Evolutionary conservation across 2,113 vertebrate species (phyloP).

Genomic region (Phainopepla nitens): DNA sequence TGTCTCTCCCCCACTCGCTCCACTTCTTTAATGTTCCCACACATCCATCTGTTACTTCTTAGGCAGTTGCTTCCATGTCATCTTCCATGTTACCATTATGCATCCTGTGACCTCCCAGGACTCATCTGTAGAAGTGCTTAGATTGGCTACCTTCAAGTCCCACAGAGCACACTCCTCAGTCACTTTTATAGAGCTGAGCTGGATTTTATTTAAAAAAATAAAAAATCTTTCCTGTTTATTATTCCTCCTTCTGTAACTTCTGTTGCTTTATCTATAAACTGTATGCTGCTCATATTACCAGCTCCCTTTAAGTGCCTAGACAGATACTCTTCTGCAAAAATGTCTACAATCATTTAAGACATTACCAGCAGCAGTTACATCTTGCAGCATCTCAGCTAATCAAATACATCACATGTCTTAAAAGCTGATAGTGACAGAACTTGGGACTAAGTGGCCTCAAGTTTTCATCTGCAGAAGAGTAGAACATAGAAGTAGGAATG

Average conservation of each 20-base stretch:
- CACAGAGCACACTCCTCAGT: not conserved
- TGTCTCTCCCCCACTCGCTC: constrained; percentile 49
- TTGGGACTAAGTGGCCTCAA: not conserved
- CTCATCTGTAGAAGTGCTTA: not conserved
- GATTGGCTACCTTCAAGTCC: not conserved
- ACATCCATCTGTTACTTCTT: constrained; percentile 54
- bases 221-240: not conserved
- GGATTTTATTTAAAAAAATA: not conserved
- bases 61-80: constrained; percentile 38
- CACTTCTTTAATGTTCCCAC: constrained; percentile 54
- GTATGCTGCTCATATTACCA: not conserved
- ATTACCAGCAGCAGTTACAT: not conserved
- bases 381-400: not conserved
- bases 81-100: not conserved
- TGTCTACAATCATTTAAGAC: not conserved
- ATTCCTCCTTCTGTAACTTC: not conserved
- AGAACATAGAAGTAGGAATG: not conserved
- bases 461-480: not conserved
- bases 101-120: not conserved
- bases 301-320: not conserved
- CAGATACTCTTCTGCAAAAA: not conserved
- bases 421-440: not conserved
- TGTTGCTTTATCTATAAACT: not conserved
- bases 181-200: not conserved
- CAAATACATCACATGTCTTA: not conserved